Evolutionary conservation across 35 echinoderm and acorn worm genomes (phyloP), one percentile per base, ranked within the genome.

Genomic region (Amphiura filiformis): DNA sequence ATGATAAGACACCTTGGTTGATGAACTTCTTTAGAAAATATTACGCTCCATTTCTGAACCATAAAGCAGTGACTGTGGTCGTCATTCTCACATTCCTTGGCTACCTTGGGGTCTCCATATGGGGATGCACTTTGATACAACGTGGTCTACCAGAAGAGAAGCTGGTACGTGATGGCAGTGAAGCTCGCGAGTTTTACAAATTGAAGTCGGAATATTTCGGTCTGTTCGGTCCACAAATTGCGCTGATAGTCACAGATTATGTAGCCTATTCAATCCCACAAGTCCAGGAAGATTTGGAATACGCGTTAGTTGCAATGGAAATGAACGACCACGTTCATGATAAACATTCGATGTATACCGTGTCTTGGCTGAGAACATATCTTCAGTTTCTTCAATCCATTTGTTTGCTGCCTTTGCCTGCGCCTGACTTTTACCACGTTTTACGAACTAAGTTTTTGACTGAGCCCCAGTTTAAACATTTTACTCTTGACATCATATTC

Each of bases 401-500:
- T 37, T 88, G 44, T 32, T 35, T 77, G 44, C 82, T 34, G 80
- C 37, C 35, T 38, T 32, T 91, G 0, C 75, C 76, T 33, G 44
- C 82, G 42, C 39, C 38, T 18, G 52, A 64, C 28, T 93, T 88
- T 77, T 13, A 88, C 0, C 32, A 57, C 0, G 88, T 93, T 38
- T 47, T 97, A 26, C 44, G 81, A 84, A 70, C 86, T 38, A 80
- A 84, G 32, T 97, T 97, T 78, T 76, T 97, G 13, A 41, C 79
- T 36, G 84, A 87, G 36, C 81, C 64, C 47, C 77, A 79, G 47
- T 93, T 93, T 37, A 75, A 76, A 41, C 65, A 89, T 30, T 97
- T 87, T 49, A 76, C 76, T 13, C 79, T 89, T 28, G 94, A 97
- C 57, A 90, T 97, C 35, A 38, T 75, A 20, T 97, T 97, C 78